Conservation (phyloP, 2,113 vertebrate genomes). For the Lipotes vexillifer region DNA sequence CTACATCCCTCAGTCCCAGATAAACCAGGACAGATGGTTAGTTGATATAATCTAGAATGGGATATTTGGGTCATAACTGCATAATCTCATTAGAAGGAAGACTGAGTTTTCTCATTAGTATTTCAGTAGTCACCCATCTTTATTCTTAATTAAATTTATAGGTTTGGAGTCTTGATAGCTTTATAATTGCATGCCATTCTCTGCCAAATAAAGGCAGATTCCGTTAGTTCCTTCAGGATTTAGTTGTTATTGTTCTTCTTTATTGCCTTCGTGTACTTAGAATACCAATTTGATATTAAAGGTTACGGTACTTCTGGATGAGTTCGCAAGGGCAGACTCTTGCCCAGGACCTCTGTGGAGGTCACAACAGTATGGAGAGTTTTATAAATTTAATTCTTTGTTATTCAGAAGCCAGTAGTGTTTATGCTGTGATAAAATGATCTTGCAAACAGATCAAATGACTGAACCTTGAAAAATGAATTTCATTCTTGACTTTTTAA, state of each 20-base stretch:
- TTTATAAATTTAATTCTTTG: neutral
- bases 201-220: conserved; percentile 74
- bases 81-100: conserved; percentile 46
- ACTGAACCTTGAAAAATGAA: neutral
- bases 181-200: conserved; percentile 74
- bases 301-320: conserved; percentile 72
- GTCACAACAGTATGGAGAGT: neutral
- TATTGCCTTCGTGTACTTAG: conserved; percentile 74
- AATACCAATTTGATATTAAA: conserved; percentile 77
- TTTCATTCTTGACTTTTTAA: neutral
- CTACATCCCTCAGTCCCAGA: neutral
- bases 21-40: neutral
- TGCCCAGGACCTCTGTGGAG: neutral
- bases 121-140: conserved; percentile 61
- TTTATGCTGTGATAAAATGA: neutral
- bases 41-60: neutral
- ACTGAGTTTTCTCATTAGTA: conserved; percentile 56
- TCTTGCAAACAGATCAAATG: neutral
- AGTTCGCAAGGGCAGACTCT: conserved; percentile 55
- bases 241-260: conserved; percentile 74
- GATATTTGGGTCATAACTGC: neutral
- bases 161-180: conserved; percentile 74
- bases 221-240: conserved; percentile 71
- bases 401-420: neutral
- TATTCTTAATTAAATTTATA: conserved; percentile 78